Percentiles rank a stretch among this genome's conserved stretches.
Conservation (phyloP, 2,797 vertebrate genomes). For the Erethizon dorsatum region DNA sequence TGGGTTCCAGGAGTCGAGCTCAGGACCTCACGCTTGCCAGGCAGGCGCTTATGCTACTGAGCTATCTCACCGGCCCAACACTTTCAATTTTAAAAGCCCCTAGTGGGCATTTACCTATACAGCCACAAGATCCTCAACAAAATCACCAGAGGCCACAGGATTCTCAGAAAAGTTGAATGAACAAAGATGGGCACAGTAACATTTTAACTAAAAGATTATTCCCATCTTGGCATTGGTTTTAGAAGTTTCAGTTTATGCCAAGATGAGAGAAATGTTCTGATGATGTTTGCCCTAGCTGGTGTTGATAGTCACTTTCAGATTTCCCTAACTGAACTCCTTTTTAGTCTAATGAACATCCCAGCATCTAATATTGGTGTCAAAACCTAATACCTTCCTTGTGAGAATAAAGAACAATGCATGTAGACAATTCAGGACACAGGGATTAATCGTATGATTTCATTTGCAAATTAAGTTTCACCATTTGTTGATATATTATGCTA, state of each 20-base stretch:
- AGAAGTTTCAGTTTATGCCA: not conserved
- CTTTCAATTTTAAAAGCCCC: constrained; percentile 10
- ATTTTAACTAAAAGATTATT: constrained; percentile 5
- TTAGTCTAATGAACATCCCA: not conserved
- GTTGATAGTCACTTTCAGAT: not conserved
- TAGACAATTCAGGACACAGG: not conserved
- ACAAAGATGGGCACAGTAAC: not conserved
- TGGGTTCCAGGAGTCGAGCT: too few relatives aligned
- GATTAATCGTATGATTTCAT: not conserved
- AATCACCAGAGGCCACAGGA: not conserved
- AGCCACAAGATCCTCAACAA: not conserved
- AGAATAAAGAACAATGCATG: not conserved
- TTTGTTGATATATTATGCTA: not conserved
- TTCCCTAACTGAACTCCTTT: not conserved
- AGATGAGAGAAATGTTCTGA: not conserved
- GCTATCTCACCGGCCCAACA: too few relatives aligned
- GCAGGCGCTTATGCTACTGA: too few relatives aligned
- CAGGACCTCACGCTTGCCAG: too few relatives aligned
- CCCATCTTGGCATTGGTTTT: not conserved
- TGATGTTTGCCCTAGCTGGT: not conserved
- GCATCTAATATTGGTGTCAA: not conserved
- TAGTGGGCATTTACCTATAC: not conserved
- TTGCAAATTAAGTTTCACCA: constrained; percentile 17
- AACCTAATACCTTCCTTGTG: not conserved
- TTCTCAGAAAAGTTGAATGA: not conserved